Percentiles rank a stretch among this genome's conserved stretches.
Evolutionary conservation across 2,797 vertebrate species (phyloP).

Genomic region (Platalea minor): DNA sequence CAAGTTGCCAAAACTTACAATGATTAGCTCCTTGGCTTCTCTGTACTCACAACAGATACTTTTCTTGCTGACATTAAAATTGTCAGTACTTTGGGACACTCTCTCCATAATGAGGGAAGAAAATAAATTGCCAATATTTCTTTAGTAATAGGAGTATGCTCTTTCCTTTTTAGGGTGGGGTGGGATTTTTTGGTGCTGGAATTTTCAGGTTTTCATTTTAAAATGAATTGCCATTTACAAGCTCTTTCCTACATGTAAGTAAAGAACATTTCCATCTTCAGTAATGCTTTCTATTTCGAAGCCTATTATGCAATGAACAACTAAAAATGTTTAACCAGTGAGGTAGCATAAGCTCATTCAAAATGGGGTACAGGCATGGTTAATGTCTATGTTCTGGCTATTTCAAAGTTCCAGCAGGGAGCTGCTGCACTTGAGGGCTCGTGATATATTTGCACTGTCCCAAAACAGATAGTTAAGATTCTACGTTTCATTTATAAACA

Average conservation of each 20-base stretch:
- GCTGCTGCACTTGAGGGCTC: not conserved
- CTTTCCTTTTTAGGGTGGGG: not conserved
- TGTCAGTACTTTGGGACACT: not conserved
- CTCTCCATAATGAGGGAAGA: not conserved
- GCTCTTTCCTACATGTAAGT: not conserved
- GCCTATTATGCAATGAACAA: not conserved
- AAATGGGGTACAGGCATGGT: not conserved
- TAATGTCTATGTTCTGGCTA: not conserved
- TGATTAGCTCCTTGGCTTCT: not conserved
- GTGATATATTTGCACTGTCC: not conserved
- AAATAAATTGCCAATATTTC: not conserved
- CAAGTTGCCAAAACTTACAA: not conserved
- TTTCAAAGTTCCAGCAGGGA: not conserved
- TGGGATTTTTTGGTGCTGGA: fast-evolving
- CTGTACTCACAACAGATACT: not conserved
- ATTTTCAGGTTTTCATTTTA: not conserved
- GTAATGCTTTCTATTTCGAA: not conserved
- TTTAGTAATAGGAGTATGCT: not conserved
- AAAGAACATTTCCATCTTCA: not conserved
- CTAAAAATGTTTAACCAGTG: not conserved
- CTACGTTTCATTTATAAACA: not conserved
- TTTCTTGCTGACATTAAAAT: not conserved
- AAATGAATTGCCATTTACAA: not conserved
- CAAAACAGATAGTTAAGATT: not conserved
- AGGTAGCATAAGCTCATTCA: not conserved